Conservation (phyloP, 1,140 invertebrate species). For the Argopecten irradians region DNA sequence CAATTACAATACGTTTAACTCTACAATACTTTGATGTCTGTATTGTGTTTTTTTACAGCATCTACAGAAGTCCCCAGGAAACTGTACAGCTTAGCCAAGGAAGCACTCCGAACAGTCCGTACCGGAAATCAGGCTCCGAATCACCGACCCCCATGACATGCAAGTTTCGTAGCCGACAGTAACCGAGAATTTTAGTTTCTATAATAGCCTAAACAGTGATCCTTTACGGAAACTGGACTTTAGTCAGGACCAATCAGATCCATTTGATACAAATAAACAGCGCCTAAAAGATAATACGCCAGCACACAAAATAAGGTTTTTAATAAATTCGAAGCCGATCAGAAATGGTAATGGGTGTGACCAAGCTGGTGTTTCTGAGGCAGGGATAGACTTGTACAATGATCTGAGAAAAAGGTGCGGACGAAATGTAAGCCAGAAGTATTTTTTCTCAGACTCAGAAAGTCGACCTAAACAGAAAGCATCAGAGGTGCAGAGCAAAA, state of each 20-base stretch:
- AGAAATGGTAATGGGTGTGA: background rate
- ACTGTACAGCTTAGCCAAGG: constrained; percentile 53
- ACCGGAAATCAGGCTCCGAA: constrained; percentile 59
- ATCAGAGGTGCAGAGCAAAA: constrained; percentile 34
- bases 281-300: background rate
- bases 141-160: constrained; percentile 44
- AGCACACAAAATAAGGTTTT: constrained; percentile 25
- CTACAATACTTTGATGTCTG: too few species aligned
- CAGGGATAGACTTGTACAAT: background rate
- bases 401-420: background rate
- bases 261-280: background rate
- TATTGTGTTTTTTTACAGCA: too few species aligned
- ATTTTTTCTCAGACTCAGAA: constrained; percentile 61
- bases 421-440: constrained; percentile 39
- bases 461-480: constrained; percentile 32
- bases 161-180: constrained; percentile 28
- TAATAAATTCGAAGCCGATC: constrained; percentile 33
- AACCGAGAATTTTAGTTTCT: constrained; percentile 57
- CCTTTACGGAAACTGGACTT: constrained; percentile 61
- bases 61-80: constrained; percentile 60
- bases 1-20: too few species aligned
- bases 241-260: constrained; percentile 27
- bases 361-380: constrained; percentile 17
- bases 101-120: constrained; percentile 60
- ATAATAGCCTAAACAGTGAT: constrained; percentile 59